Evolutionary conservation across 2,113 vertebrate species (phyloP).

Genomic region (Oxyura jamaicensis): DNA sequence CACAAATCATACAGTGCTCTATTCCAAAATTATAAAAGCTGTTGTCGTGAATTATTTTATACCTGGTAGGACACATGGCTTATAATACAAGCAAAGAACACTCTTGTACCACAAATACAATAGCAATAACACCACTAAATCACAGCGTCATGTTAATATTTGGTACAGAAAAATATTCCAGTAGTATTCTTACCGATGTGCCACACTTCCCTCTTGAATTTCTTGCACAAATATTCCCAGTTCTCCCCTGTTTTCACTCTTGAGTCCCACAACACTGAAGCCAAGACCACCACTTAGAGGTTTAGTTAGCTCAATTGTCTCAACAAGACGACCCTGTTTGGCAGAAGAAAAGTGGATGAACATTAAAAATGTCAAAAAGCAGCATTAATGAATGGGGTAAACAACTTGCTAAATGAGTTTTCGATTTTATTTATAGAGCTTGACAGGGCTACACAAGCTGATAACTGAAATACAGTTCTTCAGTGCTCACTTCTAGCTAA

Average conservation of each 20-base stretch:
- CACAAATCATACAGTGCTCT: accelerated
- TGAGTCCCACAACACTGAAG: conserved; percentile 93
- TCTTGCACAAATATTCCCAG: conserved; percentile 96
- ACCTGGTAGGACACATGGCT: background rate
- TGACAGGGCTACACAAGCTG: background rate
- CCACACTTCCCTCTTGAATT: conserved; percentile 91
- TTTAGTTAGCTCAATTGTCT: conserved; percentile 87
- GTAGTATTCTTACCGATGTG: conserved; percentile 80
- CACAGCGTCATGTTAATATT: background rate
- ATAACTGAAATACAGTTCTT: background rate
- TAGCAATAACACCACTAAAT: background rate
- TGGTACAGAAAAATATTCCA: background rate
- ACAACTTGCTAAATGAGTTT: background rate
- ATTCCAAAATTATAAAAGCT: background rate
- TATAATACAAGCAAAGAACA: background rate
- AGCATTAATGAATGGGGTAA: background rate
- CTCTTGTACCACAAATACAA: background rate
- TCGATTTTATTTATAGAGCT: background rate
- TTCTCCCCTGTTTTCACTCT: conserved; percentile 91
- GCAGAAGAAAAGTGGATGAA: background rate
- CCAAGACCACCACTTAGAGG: conserved; percentile 88
- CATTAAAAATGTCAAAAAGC: background rate
- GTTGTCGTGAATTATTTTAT: background rate
- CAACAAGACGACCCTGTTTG: conserved; percentile 87
- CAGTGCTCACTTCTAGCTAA: accelerated